Evolutionary conservation across 2,888 invertebrate species (phyloP).

Genomic region (Leptarthrus brevirostris): DNA sequence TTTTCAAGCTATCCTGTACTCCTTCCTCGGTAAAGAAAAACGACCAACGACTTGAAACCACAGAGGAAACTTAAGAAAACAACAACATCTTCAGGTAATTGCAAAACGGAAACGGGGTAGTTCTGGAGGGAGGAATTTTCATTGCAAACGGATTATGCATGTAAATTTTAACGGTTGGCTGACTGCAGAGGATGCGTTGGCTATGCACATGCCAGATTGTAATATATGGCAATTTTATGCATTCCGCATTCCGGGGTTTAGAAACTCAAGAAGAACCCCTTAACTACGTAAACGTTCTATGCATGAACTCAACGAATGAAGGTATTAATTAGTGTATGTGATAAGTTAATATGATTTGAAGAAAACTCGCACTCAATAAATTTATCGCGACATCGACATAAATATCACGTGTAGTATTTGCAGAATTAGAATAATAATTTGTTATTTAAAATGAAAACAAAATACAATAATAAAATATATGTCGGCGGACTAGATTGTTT

Average conservation of each 20-base stretch:
- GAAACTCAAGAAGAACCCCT: not conserved
- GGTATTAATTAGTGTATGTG: slow-evolving; percentile 29
- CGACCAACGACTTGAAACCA: too few species aligned
- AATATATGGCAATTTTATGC: slow-evolving; percentile 23
- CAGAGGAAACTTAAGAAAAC: slow-evolving; percentile 4
- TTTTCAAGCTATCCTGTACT: not conserved
- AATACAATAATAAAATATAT: too few species aligned
- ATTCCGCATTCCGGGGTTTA: slow-evolving; percentile 23
- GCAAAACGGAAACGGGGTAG: slow-evolving; percentile 10
- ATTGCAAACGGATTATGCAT: slow-evolving; percentile 33
- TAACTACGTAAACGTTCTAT: slow-evolving; percentile 5
- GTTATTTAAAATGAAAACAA: too few species aligned
- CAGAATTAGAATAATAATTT: too few species aligned
- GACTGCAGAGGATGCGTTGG: slow-evolving; percentile 11
- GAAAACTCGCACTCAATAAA: too few species aligned
- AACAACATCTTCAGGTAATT: slow-evolving; percentile 38
- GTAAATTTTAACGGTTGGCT: slow-evolving; percentile 21
- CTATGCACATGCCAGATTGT: slow-evolving; percentile 30
- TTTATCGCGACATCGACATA: too few species aligned
- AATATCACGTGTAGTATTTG: too few species aligned
- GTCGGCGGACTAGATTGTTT: too few species aligned
- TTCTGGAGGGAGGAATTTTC: not conserved
- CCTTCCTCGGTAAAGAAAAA: not conserved
- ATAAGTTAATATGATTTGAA: not conserved
- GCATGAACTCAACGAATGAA: slow-evolving; percentile 12